Conservation (phyloP, 2,888 invertebrate genomes). For the Neoascia interrupta region DNA sequence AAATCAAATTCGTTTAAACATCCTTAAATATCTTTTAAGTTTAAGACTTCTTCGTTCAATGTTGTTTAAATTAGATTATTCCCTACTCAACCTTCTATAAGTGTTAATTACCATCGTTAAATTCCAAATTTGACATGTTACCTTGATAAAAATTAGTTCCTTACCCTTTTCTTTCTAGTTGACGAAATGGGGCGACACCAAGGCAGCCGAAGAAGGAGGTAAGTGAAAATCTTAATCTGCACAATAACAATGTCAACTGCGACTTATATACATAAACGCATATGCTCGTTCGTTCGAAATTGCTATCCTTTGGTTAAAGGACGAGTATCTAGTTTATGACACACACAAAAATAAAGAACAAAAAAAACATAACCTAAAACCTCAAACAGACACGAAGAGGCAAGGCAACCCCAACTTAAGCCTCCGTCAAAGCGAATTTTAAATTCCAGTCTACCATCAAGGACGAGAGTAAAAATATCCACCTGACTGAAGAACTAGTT, state of each 20-base stretch:
- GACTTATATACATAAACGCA: constrained; percentile 62
- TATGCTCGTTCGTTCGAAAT: constrained; percentile 36
- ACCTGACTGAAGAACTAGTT: constrained; percentile 67
- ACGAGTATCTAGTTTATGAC: background rate
- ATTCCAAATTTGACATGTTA: too few relatives aligned
- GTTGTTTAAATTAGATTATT: too few relatives aligned
- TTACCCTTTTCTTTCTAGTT: constrained; percentile 81
- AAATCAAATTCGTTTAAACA: background rate
- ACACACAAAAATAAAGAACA: background rate
- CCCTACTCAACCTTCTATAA: too few relatives aligned
- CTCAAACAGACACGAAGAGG: constrained; percentile 58
- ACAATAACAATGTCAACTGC: constrained; percentile 35
- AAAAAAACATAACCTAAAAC: constrained; percentile 34
- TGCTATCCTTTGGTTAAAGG: constrained; percentile 17
- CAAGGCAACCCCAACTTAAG: constrained; percentile 52
- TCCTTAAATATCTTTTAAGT: background rate
- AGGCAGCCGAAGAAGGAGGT: constrained; percentile 76
- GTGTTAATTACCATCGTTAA: too few relatives aligned
- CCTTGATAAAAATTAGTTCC: too few relatives aligned
- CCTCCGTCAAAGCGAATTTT: constrained; percentile 33
- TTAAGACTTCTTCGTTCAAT: background rate
- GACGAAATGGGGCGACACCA: constrained; percentile 86
- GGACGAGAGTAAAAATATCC: constrained; percentile 55
- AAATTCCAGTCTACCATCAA: constrained; percentile 60
- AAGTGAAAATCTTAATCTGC: constrained; percentile 61